Conservation (phyloP, 2,888 invertebrate genomes). For the Cephus pulcher region DNA sequence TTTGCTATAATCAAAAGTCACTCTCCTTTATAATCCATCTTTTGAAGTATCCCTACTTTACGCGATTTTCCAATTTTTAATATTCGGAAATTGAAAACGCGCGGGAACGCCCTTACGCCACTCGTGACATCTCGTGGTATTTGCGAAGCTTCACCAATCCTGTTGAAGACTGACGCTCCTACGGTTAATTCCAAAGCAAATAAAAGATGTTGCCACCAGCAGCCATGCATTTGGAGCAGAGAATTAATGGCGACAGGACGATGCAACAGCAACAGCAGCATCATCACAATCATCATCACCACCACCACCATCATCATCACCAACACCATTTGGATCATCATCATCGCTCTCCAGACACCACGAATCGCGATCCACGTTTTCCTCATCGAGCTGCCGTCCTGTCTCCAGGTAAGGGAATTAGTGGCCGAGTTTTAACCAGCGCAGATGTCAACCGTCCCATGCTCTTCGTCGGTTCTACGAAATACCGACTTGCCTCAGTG, state of each 20-base stretch:
- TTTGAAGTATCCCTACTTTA: not conserved
- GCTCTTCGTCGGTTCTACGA: not conserved
- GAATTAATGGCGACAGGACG: conserved; percentile 40
- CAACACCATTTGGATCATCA: conserved; percentile 40
- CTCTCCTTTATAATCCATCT: not conserved
- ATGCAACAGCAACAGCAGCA: conserved; percentile 39
- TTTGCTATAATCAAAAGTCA: not conserved
- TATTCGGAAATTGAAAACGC: not conserved
- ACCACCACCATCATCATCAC: conserved; percentile 42
- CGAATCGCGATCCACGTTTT: conserved; percentile 36
- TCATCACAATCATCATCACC: conserved; percentile 37
- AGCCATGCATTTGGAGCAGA: conserved; percentile 49
- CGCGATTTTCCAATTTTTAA: not conserved
- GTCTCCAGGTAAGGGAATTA: conserved; percentile 41
- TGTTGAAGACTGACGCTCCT: not conserved
- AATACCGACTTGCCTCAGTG: not conserved
- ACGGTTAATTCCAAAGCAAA: not conserved
- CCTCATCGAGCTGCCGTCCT: conserved; percentile 38
- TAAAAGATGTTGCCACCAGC: conserved; percentile 45
- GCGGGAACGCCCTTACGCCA: not conserved
- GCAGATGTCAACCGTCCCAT: not conserved
- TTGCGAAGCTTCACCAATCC: not conserved
- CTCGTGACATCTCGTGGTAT: not conserved
- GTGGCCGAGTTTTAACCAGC: not conserved
- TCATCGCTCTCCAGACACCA: conserved; percentile 31